A percentile compares a stretch with the other conserved stretches of the same genome.
Evolutionary conservation across 2,888 invertebrate species (phyloP).

Genomic region (Eubasilissa splendida): DNA sequence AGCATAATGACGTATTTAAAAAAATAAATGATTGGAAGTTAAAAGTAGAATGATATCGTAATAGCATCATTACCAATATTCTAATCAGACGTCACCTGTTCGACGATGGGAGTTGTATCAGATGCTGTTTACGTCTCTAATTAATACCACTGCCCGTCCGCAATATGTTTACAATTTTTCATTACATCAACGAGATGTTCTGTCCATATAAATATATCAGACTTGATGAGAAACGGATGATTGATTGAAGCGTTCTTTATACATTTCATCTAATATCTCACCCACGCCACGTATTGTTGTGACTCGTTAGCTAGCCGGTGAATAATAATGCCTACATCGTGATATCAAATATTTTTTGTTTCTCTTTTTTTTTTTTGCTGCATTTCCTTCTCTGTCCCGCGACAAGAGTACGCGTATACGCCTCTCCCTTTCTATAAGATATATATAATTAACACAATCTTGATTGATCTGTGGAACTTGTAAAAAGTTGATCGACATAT

Average conservation of each 20-base stretch:
- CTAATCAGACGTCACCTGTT: too few relatives aligned
- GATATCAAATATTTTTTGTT: slow-evolving; percentile 44
- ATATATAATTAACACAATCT: slow-evolving; percentile 58
- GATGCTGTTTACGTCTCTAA: too few relatives aligned
- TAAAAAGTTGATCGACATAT: slow-evolving; percentile 58
- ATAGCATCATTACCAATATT: too few relatives aligned
- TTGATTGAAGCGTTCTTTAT: slow-evolving; percentile 40
- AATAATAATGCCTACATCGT: slow-evolving; percentile 41
- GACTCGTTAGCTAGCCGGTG: slow-evolving; percentile 41
- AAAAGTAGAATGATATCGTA: too few relatives aligned
- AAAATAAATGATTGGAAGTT: too few relatives aligned
- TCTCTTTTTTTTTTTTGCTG: slow-evolving; percentile 28
- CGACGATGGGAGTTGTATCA: too few relatives aligned
- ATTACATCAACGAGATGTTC: slow-evolving; percentile 46
- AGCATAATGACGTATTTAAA: too few relatives aligned
- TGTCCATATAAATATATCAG: slow-evolving; percentile 48
- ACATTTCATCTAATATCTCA: slow-evolving; percentile 43
- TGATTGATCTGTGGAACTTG: slow-evolving; percentile 57
- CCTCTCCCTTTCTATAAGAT: slow-evolving; percentile 50
- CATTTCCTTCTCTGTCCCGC: slow-evolving; percentile 23
- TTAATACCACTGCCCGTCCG: slow-evolving; percentile 11
- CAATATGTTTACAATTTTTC: slow-evolving; percentile 45
- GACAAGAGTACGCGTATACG: slow-evolving; percentile 37
- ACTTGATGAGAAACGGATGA: slow-evolving; percentile 43
- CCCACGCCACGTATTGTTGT: slow-evolving; percentile 45